Conservation (phyloP, 2,797 vertebrate genomes). For the Aphelocoma californica region DNA sequence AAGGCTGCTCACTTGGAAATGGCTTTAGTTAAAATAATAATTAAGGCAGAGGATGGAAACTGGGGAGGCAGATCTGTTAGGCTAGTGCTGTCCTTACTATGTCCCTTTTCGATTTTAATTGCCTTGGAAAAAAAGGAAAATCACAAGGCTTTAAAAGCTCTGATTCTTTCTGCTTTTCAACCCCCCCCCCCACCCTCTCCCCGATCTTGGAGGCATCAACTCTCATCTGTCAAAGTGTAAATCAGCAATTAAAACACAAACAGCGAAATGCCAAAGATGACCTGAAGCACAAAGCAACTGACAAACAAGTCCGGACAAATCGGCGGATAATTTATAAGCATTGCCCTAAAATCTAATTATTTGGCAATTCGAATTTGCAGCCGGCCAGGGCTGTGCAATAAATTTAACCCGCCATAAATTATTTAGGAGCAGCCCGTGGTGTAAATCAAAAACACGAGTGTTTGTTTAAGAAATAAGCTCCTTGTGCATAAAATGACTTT, state of each 20-base stretch:
- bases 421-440: conserved; percentile 93
- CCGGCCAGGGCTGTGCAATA: conserved; percentile 90
- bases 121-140: conserved; percentile 71
- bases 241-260: conserved; percentile 99
- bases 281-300: conserved; percentile 92
- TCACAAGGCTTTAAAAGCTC: conserved; percentile 73
- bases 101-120: conserved; percentile 73
- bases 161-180: conserved; percentile 67
- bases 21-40: conserved; percentile 69
- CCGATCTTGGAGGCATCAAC: conserved; percentile 89
- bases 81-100: conserved; percentile 54
- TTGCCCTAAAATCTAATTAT: conserved; percentile 99
- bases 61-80: conserved; percentile 31
- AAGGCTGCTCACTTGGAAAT: conserved; percentile 43
- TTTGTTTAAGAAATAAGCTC: conserved; percentile 86
- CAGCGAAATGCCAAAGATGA: conserved; percentile 99
- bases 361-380: conserved; percentile 98
- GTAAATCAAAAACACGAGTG: conserved; percentile 86
- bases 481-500: conserved; percentile 78
- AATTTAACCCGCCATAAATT: conserved; percentile 99
- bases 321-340: conserved; percentile 98
- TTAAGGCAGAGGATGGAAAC: conserved; percentile 57
- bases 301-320: conserved; percentile 99
- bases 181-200: conserved; percentile 24
- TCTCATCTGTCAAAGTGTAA: conserved; percentile 99